Evolutionary conservation across 1,140 invertebrate species (phyloP).

Genomic region (Adoxophyes honmai): DNA sequence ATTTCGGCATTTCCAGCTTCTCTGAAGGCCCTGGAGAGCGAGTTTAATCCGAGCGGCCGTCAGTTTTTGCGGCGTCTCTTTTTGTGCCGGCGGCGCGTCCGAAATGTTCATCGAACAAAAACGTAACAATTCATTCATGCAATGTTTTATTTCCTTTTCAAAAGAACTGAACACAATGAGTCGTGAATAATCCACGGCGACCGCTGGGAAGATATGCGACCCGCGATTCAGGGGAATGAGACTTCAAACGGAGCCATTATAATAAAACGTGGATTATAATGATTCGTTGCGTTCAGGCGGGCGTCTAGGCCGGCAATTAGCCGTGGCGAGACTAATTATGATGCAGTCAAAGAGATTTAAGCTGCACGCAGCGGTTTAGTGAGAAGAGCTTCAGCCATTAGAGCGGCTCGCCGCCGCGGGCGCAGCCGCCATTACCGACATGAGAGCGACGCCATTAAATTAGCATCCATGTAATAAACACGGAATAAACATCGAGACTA

Average conservation of each 20-base stretch:
- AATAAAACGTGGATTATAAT: conserved; percentile 42
- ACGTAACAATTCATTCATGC: conserved; percentile 51
- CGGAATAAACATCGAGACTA: conserved; percentile 64
- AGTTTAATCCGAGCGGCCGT: not conserved
- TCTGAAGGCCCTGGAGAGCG: not conserved
- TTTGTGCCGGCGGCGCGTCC: conserved; percentile 26
- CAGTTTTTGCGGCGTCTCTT: not conserved
- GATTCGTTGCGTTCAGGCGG: conserved; percentile 38
- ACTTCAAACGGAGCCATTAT: conserved; percentile 35
- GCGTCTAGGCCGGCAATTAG: conserved; percentile 34
- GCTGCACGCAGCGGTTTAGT: conserved; percentile 28
- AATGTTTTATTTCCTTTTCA: conserved; percentile 52
- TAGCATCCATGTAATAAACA: conserved; percentile 55
- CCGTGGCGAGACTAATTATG: conserved; percentile 41
- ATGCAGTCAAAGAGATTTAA: conserved; percentile 34
- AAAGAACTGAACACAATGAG: conserved; percentile 54
- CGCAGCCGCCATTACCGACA: conserved; percentile 37
- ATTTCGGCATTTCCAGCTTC: conserved; percentile 3
- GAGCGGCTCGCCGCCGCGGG: not conserved
- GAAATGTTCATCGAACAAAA: conserved; percentile 58
- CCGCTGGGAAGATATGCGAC: conserved; percentile 43
- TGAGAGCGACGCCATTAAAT: conserved; percentile 44
- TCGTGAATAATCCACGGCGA: conserved; percentile 62
- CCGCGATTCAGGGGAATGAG: conserved; percentile 46
- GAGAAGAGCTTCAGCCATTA: conserved; percentile 16